Base-by-base conservation (phyloP, 2,113 vertebrate species). In the Nesoenas mayeri region DNA sequence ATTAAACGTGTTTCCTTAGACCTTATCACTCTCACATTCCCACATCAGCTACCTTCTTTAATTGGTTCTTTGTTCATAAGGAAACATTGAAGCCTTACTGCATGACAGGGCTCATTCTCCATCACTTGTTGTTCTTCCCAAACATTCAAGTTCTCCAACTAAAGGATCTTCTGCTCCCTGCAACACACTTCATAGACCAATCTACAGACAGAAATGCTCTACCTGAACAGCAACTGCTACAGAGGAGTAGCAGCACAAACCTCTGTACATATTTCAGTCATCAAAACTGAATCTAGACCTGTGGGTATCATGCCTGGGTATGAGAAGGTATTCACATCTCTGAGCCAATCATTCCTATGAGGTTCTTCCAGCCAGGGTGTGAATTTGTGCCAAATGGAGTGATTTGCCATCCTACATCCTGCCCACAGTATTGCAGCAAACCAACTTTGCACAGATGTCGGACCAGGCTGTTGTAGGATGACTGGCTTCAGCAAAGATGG, bases 161-260 rank as follows among this genome's bases (percentile, higher is more conserved):
- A 6, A 82, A 70, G 54, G n/a, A 66, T 57, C 48, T 58, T 29
- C 31, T 78, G 32, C 40, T 82, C 51, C 51, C 40, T 44, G 31
- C 20, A 38, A 16, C 0, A 1, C 53, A 8, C 13, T 3, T 2
- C 40, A 57, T 10, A 3, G 38, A 21, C 28, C 29, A 9, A 31
- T 10, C 31, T 40, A 34, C 10, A 38, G 65, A 48, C 17, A 44
- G 54, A 74, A 84, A 66, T 28, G 21, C 12, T 42, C 25, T 19
- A 12, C 11, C 11, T 50, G 48, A 62, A 38, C 24, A 69, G 34
- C 13, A 71, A 13, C 36, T 57, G 40, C 67, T 71, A 18, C 62
- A 53, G n/a, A 72, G 36, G 11, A 67, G 7, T 3, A 79, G 40
- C 53, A 84, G 26, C 34, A 38, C 48, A 62, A 72, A 38, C 31